Conservation (phyloP, 64 coral and sea anemone species). For the Actinia tenebrosa region DNA sequence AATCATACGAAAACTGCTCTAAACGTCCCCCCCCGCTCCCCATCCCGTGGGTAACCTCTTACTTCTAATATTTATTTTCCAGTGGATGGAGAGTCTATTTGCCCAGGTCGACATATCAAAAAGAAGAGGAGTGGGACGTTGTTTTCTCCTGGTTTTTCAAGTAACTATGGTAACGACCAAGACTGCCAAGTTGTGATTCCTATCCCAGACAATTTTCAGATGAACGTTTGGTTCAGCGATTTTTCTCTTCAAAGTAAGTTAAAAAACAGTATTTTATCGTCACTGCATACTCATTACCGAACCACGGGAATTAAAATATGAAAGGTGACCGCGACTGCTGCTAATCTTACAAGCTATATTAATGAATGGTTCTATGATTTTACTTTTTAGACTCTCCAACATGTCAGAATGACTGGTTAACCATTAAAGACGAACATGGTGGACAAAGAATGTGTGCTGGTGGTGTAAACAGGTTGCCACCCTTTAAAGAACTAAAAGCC, state of each 20-base stretch:
- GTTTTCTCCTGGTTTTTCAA: conserved; percentile 53
- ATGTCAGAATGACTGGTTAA: conserved; percentile 37
- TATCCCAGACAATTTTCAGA: conserved; percentile 56
- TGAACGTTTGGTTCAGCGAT: conserved; percentile 36
- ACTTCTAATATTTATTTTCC: neutral
- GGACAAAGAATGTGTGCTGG: conserved; percentile 27
- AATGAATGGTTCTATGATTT: too few relatives aligned
- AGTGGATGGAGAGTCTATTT: conserved; percentile 23
- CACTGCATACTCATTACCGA: too few relatives aligned
- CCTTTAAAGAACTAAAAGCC: conserved; percentile 11
- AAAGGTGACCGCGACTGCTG: too few relatives aligned
- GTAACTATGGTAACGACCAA: conserved; percentile 27
- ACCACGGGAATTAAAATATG: too few relatives aligned
- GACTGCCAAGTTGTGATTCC: conserved; percentile 43
- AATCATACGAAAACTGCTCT: too few relatives aligned
- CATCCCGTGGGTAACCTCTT: too few relatives aligned
- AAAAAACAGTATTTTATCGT: too few relatives aligned
- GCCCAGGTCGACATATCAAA: conserved; percentile 34
- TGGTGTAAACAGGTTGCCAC: neutral
- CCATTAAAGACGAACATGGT: conserved; percentile 23
- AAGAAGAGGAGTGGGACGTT: conserved; percentile 29
- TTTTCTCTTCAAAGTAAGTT: conserved; percentile 56
- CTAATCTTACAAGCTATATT: too few relatives aligned
- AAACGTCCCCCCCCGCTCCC: too few relatives aligned
- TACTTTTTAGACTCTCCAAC: conserved; percentile 6